phyloP scores from a whole-genome alignment of 2,797 vertebrate genomes.

The Garrulus glandarius region DNA sequence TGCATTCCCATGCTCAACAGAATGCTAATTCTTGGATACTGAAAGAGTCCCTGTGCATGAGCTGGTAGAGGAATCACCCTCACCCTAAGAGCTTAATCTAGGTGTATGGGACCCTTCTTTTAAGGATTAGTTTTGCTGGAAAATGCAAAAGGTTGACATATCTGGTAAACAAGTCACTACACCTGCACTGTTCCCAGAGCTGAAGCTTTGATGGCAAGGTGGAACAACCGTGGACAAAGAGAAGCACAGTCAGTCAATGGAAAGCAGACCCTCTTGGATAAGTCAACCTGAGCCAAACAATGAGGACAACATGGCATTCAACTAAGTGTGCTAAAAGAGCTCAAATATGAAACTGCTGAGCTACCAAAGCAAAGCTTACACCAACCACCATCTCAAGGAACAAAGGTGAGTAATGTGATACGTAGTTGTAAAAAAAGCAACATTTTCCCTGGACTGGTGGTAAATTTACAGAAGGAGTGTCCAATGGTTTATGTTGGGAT shows the following conservation, averaged over 20 bases:
- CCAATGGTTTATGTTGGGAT: not conserved
- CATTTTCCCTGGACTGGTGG: not conserved
- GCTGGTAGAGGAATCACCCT: not conserved
- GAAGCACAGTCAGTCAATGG: not conserved
- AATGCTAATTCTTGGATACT: not conserved
- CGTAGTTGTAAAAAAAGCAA: not conserved
- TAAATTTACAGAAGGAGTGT: not conserved
- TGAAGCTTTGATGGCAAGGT: not conserved
- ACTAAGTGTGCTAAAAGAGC: not conserved
- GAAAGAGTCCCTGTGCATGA: not conserved
- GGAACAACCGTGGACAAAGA: not conserved
- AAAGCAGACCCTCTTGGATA: not conserved
- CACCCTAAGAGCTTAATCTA: not conserved
- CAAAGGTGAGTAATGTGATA: not conserved
- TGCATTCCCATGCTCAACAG: not conserved
- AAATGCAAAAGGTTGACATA: not conserved
- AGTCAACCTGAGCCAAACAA: not conserved
- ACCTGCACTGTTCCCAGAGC: not conserved
- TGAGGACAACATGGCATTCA: not conserved
- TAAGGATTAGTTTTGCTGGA: not conserved
- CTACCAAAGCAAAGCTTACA: not conserved
- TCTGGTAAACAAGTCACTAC: not conserved
- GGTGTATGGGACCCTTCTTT: not conserved
- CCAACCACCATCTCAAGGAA: not conserved
- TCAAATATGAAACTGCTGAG: not conserved